phyloP scores from a whole-genome alignment of 1,140 invertebrate species.

The Sinonovacula constricta region DNA sequence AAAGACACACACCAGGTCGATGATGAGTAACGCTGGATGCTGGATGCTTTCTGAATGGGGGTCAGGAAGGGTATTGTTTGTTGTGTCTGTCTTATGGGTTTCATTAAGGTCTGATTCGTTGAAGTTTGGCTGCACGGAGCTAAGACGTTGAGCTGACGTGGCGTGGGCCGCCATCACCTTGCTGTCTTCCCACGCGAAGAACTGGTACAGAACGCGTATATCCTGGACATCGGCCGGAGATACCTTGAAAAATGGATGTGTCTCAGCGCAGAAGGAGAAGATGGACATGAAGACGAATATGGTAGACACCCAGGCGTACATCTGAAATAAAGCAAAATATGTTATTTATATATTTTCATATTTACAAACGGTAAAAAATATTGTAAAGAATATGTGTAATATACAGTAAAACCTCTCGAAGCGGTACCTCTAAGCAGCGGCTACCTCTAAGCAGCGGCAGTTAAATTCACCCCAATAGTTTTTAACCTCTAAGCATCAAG shows the following conservation, averaged over 20 bases:
- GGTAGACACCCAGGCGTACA: slow-evolving; percentile 74
- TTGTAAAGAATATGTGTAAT: not conserved
- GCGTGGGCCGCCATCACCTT: slow-evolving; percentile 21
- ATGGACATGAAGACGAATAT: slow-evolving; percentile 75
- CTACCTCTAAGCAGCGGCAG: too few species aligned
- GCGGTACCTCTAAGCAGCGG: too few species aligned
- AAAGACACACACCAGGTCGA: slow-evolving; percentile 71
- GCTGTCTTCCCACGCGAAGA: slow-evolving; percentile 61
- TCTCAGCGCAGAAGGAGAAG: slow-evolving; percentile 74
- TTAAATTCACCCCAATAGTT: too few species aligned
- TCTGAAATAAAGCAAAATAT: slow-evolving; percentile 61
- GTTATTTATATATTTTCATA: not conserved
- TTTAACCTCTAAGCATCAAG: not conserved
- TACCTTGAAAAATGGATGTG: slow-evolving; percentile 70
- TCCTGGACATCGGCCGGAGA: slow-evolving; percentile 51
- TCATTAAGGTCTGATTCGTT: slow-evolving; percentile 2
- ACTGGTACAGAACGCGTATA: slow-evolving; percentile 63
- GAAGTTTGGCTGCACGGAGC: not conserved
- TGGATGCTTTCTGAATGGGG: slow-evolving; percentile 46
- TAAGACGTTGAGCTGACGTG: not conserved
- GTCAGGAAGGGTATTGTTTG: slow-evolving; percentile 10
- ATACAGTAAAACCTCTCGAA: too few species aligned
- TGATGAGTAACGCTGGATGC: slow-evolving; percentile 70
- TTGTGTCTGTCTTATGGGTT: not conserved
- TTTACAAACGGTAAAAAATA: slow-evolving; percentile 1